These are phyloP conservation scores for Melipona bicolor DNA, from an alignment of 2,888 invertebrate species.

Conservation along the genomic window DNA sequence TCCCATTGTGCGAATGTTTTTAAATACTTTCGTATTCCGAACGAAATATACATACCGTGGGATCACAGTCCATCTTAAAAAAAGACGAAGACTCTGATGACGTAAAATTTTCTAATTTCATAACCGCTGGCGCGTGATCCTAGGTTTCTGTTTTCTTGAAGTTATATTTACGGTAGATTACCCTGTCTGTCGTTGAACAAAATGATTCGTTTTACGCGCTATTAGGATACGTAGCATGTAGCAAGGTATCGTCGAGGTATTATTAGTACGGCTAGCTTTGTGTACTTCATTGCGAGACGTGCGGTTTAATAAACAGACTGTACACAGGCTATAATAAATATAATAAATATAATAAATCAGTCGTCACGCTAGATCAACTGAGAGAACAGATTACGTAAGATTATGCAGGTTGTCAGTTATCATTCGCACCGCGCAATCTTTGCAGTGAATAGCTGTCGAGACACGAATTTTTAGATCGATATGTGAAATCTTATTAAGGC, in stretches of 20 bases:
- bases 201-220: slow-evolving; percentile 37
- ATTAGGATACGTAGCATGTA: slow-evolving; percentile 39
- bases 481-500: slow-evolving; percentile 41
- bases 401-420: neutral
- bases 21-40: slow-evolving; percentile 9
- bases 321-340: neutral
- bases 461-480: neutral
- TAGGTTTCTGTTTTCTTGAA: slow-evolving; percentile 1
- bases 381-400: neutral
- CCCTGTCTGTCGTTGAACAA: neutral
- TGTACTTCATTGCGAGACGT: slow-evolving; percentile 57
- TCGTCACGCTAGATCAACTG: neutral
- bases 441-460: slow-evolving; percentile 8
- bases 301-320: slow-evolving; percentile 48
- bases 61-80: neutral
- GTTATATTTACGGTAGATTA: neutral
- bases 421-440: neutral
- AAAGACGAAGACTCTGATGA: neutral
- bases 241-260: slow-evolving; percentile 33
- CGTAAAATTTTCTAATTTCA: slow-evolving; percentile 47
- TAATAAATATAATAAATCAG: neutral
- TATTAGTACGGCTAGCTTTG: slow-evolving; percentile 59
- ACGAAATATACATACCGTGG: neutral
- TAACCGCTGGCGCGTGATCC: slow-evolving; percentile 14
- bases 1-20: neutral